phyloP scores from a whole-genome alignment of 2,797 vertebrate genomes.

The Crocidura indochinensis region DNA sequence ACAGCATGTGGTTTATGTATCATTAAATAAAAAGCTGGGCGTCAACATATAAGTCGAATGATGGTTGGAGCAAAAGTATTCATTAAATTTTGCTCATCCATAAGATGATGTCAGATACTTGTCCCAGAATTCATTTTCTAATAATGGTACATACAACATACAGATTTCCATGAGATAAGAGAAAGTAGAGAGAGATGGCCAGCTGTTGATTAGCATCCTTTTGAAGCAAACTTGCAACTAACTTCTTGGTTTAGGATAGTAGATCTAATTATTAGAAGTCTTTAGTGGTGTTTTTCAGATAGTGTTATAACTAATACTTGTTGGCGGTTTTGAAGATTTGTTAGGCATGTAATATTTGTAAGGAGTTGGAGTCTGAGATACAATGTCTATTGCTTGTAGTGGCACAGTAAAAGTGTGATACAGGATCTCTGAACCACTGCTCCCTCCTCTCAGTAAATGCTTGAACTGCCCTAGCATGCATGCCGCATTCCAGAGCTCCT shows the following conservation, averaged over 20 bases:
- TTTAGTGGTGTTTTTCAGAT: neutral
- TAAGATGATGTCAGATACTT: neutral
- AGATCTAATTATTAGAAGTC: constrained; percentile 18
- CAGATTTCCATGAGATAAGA: neutral
- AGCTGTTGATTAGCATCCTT: neutral
- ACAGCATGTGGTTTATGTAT: neutral
- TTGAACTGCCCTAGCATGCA: neutral
- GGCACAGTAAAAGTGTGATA: neutral
- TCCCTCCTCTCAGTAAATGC: neutral
- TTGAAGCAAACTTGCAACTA: constrained; percentile 12
- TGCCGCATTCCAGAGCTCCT: fast-evolving
- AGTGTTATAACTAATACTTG: neutral
- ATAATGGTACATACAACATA: neutral
- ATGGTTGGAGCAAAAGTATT: neutral
- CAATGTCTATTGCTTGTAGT: neutral
- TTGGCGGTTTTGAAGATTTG: neutral
- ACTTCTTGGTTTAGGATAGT: neutral
- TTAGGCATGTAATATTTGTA: neutral
- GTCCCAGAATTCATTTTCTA: constrained; percentile 3
- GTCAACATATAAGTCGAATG: neutral
- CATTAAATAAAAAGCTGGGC: neutral
- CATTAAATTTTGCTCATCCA: neutral
- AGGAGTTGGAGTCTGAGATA: neutral
- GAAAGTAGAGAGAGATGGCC: neutral
- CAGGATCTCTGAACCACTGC: neutral